Evolutionary conservation across 2,113 vertebrate genomes (phyloP).

Genomic region (Strigops habroptila): DNA sequence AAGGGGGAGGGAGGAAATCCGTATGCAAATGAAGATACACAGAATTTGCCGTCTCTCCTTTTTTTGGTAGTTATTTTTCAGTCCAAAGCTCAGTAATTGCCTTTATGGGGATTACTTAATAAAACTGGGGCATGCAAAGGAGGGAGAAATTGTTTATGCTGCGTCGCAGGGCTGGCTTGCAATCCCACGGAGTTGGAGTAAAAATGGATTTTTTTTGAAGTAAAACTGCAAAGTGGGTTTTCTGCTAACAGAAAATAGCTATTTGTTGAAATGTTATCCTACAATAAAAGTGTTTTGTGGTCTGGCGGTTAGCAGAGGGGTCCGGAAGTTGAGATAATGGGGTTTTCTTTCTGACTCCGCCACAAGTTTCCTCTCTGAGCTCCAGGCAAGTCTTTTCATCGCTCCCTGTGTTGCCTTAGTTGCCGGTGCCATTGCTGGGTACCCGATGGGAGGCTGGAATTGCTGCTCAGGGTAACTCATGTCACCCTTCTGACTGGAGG

Average conservation of each 20-base stretch:
- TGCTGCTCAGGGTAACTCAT: accelerated
- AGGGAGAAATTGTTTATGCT: not conserved
- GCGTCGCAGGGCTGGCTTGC: not conserved
- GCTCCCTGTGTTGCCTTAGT: not conserved
- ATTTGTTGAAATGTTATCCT: constrained; percentile 43
- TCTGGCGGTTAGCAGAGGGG: constrained; percentile 55
- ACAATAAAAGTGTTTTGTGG: constrained; percentile 53
- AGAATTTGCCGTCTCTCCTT: constrained; percentile 39
- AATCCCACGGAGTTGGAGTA: not conserved
- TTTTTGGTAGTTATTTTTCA: constrained; percentile 47
- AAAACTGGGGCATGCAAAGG: constrained; percentile 32
- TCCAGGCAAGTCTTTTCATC: not conserved
- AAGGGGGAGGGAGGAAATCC: constrained; percentile 21
- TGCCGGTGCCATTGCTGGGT: not conserved
- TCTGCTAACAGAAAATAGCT: constrained; percentile 28
- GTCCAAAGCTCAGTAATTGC: constrained; percentile 57
- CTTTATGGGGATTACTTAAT: constrained; percentile 65
- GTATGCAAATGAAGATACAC: constrained; percentile 49
- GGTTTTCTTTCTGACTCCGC: constrained; percentile 39
- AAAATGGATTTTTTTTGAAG: constrained; percentile 31
- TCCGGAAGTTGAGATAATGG: constrained; percentile 52
- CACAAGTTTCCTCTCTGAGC: constrained; percentile 40
- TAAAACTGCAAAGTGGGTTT: constrained; percentile 28
- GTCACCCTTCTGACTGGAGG: accelerated
- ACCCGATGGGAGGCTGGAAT: not conserved